Conservation (phyloP, 2,797 vertebrate genomes). For the Rhadinocentrus ornatus region DNA sequence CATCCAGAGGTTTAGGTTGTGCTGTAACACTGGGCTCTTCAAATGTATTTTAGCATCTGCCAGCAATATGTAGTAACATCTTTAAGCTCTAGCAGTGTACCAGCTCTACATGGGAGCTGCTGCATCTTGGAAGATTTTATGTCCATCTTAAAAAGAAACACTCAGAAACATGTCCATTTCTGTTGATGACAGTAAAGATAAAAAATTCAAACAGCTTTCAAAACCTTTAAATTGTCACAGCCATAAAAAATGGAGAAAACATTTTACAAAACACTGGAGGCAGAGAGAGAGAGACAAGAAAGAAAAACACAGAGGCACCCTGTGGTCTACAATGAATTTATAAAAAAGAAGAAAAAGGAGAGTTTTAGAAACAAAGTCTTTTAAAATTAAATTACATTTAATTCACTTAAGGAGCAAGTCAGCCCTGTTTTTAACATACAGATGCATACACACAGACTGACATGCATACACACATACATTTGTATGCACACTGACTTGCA, state of each 20-base stretch:
- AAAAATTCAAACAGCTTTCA: conserved; percentile 13
- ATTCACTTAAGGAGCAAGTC: conserved; percentile 85
- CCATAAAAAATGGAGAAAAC: conserved; percentile 10
- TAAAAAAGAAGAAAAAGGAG: conserved; percentile 59
- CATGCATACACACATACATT: conserved; percentile 24
- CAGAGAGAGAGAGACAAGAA: conserved; percentile 17
- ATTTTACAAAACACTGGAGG: not conserved
- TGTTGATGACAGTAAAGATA: not conserved
- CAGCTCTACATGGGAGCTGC: conserved; percentile 5
- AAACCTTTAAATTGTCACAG: not conserved
- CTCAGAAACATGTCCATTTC: not conserved
- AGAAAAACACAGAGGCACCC: conserved; percentile 27
- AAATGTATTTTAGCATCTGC: conserved; percentile 52
- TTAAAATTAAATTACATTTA: conserved; percentile 81
- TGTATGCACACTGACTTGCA: conserved; percentile 58
- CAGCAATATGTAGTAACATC: conserved; percentile 28
- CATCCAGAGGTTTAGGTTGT: conserved; percentile 35
- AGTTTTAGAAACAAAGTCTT: conserved; percentile 75
- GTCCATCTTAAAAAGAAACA: conserved; percentile 1
- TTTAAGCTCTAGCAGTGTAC: conserved; percentile 20
- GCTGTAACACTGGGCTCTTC: conserved; percentile 6
- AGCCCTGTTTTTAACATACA: conserved; percentile 68
- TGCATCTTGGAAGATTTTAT: not conserved
- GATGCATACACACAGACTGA: conserved; percentile 40
- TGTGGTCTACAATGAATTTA: conserved; percentile 58